These are phyloP conservation scores for Nesoenas mayeri DNA, from an alignment of 2,113 vertebrate species.

Conservation along the genomic window DNA sequence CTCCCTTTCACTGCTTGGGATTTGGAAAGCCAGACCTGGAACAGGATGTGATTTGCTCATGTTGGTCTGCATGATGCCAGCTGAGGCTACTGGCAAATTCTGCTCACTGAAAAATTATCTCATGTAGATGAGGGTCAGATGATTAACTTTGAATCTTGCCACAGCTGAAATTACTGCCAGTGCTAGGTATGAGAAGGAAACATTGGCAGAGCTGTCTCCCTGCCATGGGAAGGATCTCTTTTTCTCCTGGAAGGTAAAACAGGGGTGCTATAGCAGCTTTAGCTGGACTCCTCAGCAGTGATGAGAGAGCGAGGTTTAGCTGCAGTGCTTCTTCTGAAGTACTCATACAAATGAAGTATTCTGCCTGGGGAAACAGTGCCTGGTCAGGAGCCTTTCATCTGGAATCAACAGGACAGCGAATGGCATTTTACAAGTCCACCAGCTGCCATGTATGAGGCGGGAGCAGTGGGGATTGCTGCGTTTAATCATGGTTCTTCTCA, in stretches of 20 bases:
- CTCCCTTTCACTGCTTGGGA: constrained; percentile 45
- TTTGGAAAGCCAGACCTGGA: constrained; percentile 59
- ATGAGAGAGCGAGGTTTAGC: neutral
- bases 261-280: constrained; percentile 7
- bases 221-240: constrained; percentile 32
- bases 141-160: constrained; percentile 66
- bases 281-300: neutral
- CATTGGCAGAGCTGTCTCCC: constrained; percentile 49
- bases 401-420: neutral
- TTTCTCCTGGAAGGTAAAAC: constrained; percentile 22
- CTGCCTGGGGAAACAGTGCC: neutral
- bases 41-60: constrained; percentile 62
- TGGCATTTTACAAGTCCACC: neutral
- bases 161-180: constrained; percentile 62
- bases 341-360: neutral
- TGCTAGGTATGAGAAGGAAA: constrained; percentile 51
- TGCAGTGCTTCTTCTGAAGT: neutral
- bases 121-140: constrained; percentile 66
- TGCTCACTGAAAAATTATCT: constrained; percentile 54
- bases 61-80: constrained; percentile 55
- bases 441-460: neutral
- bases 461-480: neutral
- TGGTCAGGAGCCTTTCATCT: neutral
- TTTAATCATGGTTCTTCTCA: neutral
- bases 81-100: constrained; percentile 62